These are phyloP conservation scores for Melospiza georgiana DNA, from an alignment of 2,113 vertebrate genomes.

Conservation along the genomic window DNA sequence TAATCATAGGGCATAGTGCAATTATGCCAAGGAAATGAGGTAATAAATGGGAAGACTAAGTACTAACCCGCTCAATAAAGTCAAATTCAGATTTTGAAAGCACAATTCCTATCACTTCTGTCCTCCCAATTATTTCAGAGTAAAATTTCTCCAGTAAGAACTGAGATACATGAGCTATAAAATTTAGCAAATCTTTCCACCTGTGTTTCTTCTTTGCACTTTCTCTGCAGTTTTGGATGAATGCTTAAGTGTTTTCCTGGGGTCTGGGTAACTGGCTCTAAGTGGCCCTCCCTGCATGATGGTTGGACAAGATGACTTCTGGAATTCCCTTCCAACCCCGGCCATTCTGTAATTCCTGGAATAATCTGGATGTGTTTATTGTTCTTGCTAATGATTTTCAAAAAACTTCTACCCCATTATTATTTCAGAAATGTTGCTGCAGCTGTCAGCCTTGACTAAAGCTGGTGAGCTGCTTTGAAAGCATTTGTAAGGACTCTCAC, in stretches of 20 bases:
- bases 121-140: background rate
- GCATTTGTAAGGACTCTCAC: background rate
- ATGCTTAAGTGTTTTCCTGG: background rate
- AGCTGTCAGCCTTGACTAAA: background rate
- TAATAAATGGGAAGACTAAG: background rate
- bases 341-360: background rate
- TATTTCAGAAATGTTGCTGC: background rate
- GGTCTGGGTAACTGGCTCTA: background rate
- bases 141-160: background rate
- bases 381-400: background rate
- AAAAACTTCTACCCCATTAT: background rate
- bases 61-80: background rate
- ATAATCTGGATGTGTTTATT: background rate
- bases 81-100: background rate
- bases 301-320: background rate
- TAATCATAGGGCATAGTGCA: background rate
- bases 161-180: background rate
- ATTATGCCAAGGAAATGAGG: background rate
- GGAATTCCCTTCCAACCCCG: background rate
- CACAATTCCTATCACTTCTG: background rate
- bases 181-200: background rate
- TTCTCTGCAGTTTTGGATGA: background rate
- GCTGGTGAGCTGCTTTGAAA: background rate
- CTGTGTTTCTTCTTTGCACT: background rate
- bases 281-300: accelerated